Base-by-base conservation (phyloP, 1,140 invertebrate genomes). In the Sinonovacula constricta region DNA sequence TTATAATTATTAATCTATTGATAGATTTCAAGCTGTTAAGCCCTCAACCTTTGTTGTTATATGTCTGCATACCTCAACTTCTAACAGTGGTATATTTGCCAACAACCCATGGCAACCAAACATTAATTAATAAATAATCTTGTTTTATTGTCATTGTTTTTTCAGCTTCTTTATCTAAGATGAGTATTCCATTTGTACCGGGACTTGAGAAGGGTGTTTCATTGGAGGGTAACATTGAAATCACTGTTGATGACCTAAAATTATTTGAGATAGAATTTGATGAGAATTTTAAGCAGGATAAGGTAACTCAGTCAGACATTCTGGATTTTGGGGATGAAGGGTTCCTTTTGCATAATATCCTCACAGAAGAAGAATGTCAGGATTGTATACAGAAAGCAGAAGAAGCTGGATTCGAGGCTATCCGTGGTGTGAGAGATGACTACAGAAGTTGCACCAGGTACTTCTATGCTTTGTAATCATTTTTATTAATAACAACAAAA, bases 271-370 rank as follows among this genome's bases (percentile, higher is more conserved):
- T 77, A 5, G 14, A 53, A 0, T 14, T 49, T 15, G 78, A 76
- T 18, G 24, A 10, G n/a, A 39, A 34, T 36, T 56, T 39, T 26
- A 22, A 57, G 10, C 39, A 31, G 26, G 28, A 63, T 4, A n/a
- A 53, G 7, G 33, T 86, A 1, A 54, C n/a, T 14, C 69, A 69
- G 49, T 56, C 49, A 5, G 83, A 88, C 15, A 84, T 88, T 7
- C 59, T 81, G 14, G 84, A 88, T 66, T 88, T 87, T 78, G 81
- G 83, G 24, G 72, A 86, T 65, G 81, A 87, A 78, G 87, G 85
- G 59, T 88, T 88, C 72, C 65, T 88, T 12, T 66, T 88, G 49
- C 51, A 85, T 22, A 77, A 84, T 45, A 31, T 85, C 22, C 68
- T 88, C 31, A 77, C 80, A n/a, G 0, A n/a, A 24, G 28, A 70